Evolutionary conservation across 2,888 invertebrate species (phyloP).

Genomic region (Conomelus anceps): DNA sequence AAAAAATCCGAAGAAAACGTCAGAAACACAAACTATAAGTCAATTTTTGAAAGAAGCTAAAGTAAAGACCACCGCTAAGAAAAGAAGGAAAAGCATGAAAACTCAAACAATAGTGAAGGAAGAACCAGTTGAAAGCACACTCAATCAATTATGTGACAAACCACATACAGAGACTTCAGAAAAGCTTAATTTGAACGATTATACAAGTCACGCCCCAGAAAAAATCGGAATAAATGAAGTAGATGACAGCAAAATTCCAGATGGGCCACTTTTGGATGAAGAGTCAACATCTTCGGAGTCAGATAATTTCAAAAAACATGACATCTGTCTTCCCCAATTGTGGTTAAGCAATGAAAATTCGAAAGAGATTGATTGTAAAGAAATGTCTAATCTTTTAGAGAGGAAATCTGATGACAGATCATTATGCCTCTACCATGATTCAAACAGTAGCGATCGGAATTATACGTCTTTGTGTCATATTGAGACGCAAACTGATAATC

Average conservation of each 20-base stretch:
- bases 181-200: not conserved
- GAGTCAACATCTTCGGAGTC: not conserved
- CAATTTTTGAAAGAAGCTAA: not conserved
- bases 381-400: not conserved
- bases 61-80: not conserved
- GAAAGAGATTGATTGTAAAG: not conserved
- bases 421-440: not conserved
- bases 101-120: not conserved
- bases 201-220: not conserved
- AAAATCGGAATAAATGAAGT: not conserved
- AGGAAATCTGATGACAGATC: not conserved
- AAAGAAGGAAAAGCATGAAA: not conserved
- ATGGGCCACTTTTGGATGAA: not conserved
- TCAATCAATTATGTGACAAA: not conserved
- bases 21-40: not conserved
- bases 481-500: constrained; percentile 6
- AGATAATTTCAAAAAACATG: not conserved
- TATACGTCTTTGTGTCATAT: not conserved
- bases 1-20: not conserved
- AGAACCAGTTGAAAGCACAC: not conserved
- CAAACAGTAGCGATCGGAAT: not conserved
- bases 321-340: not conserved
- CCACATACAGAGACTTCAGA: not conserved
- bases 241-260: not conserved
- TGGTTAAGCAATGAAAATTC: not conserved